phyloP scores from a whole-genome alignment of 2,888 invertebrate genomes.

The Ashinkailepas kermadecensis region DNA sequence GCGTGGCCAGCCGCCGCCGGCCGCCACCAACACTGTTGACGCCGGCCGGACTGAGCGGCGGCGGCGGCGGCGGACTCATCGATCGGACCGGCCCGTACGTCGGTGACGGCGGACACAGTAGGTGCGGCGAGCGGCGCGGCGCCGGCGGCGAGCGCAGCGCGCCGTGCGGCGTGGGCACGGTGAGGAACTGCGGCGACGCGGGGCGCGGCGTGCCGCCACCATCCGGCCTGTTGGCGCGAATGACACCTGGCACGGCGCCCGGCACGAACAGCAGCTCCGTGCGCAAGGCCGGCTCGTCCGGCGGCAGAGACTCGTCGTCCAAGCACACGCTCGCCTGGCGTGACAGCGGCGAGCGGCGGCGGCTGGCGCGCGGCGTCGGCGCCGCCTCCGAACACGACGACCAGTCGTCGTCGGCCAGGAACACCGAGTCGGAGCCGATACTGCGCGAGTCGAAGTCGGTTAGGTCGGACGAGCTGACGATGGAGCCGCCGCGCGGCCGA shows the following conservation, averaged over 20 bases:
- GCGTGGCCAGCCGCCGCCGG: not conserved
- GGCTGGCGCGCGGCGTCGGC: not conserved
- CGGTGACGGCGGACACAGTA: constrained; percentile 1
- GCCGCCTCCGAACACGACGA: constrained; percentile 8
- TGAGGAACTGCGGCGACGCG: constrained; percentile 9
- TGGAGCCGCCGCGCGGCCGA: constrained; percentile 23
- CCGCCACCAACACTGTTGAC: not conserved
- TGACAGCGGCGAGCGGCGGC: constrained; percentile 16
- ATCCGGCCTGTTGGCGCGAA: not conserved
- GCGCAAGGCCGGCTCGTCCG: not conserved
- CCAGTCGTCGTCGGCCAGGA: constrained; percentile 63
- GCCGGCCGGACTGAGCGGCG: not conserved
- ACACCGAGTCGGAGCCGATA: constrained; percentile 70
- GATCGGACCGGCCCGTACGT: not conserved
- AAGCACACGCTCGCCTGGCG: constrained; percentile 14
- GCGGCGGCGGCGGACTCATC: not conserved
- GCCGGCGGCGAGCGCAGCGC: not conserved
- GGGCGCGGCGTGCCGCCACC: not conserved
- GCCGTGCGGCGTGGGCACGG: not conserved
- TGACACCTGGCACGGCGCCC: not conserved
- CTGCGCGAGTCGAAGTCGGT: constrained; percentile 58
- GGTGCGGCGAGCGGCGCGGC: constrained; percentile 14
- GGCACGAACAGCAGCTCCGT: constrained; percentile 12
- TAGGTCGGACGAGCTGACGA: constrained; percentile 38
- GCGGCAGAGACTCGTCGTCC: constrained; percentile 1